Evolutionary conservation across 2,113 vertebrate genomes (phyloP).

Genomic region (Dromiciops gliroides): DNA sequence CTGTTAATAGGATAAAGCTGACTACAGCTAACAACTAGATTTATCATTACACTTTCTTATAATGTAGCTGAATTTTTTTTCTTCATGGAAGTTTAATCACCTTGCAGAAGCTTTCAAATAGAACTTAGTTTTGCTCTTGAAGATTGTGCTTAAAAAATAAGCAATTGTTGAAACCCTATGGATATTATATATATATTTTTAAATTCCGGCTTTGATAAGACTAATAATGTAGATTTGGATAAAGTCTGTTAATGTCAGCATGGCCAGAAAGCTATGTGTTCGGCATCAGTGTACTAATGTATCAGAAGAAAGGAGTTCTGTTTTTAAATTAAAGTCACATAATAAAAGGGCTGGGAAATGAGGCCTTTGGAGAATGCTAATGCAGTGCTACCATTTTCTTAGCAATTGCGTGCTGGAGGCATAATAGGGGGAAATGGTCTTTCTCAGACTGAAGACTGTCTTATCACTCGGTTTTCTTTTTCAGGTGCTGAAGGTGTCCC

Average conservation of each 20-base stretch:
- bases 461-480: background rate
- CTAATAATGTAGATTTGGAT: background rate
- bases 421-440: background rate
- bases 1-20: background rate
- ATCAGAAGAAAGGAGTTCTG: background rate
- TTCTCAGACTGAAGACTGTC: background rate
- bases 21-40: background rate
- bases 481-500: slow-evolving; percentile 6
- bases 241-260: background rate
- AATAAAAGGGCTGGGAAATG: background rate
- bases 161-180: background rate
- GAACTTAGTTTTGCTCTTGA: background rate
- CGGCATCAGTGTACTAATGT: accelerated
- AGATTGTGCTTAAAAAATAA: background rate
- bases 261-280: background rate
- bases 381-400: background rate
- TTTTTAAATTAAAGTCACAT: slow-evolving; percentile 40
- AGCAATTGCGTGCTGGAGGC: background rate
- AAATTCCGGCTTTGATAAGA: background rate
- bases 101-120: background rate
- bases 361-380: background rate
- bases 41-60: background rate
- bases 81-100: background rate
- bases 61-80: background rate
- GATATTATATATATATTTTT: accelerated